A percentile compares a stretch with the other conserved stretches of the same genome.
These are phyloP conservation scores for Lochmaea capreae DNA, from an alignment of 2,888 invertebrate species.

Conservation along the genomic window DNA sequence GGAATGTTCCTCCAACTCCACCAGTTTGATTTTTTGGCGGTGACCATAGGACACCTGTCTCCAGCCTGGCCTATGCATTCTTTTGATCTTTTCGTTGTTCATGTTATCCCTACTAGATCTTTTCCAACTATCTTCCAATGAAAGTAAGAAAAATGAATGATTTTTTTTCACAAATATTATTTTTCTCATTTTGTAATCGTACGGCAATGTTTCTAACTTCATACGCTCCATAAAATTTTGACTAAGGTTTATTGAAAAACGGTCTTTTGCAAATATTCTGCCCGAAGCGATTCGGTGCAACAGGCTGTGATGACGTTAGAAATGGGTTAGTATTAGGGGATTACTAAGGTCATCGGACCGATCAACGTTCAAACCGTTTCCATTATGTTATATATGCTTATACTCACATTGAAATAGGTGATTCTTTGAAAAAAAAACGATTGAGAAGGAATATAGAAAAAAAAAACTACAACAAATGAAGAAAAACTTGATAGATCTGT, in stretches of 20 bases:
- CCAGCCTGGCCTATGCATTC: no score
- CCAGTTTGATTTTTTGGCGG: no score
- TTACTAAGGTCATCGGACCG: not conserved
- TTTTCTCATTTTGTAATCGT: not conserved
- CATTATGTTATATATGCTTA: not conserved
- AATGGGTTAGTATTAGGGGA: not conserved
- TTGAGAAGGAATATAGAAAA: not conserved
- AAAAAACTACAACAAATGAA: no score
- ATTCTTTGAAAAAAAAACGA: not conserved
- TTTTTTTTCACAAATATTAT: not conserved
- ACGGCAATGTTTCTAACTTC: not conserved
- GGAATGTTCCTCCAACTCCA: no score
- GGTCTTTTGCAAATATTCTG: conserved; percentile 3
- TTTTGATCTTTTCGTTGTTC: no score
- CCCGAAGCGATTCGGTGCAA: not conserved
- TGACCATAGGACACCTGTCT: no score
- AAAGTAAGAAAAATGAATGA: no score
- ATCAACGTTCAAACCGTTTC: not conserved
- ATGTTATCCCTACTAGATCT: no score
- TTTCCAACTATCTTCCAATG: no score
- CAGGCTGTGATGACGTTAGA: conserved; percentile 8
- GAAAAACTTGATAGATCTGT: no score
- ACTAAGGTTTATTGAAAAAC: not conserved
- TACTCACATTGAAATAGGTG: not conserved
- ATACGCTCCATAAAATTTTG: not conserved